phyloP scores from a whole-genome alignment of 2,888 invertebrate species.

The Nebria brevicollis region DNA sequence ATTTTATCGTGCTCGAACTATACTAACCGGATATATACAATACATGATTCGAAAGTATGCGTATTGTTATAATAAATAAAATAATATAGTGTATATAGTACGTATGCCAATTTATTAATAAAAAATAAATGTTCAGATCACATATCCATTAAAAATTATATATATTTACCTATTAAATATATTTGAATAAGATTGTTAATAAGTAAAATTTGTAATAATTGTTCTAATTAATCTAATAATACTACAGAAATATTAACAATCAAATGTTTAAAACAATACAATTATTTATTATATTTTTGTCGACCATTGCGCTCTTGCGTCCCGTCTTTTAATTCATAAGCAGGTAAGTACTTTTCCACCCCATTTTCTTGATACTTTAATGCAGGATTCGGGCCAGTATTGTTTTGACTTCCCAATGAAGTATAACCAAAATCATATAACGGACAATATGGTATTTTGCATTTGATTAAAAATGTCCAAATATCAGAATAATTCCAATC shows the following conservation, averaged over 20 bases:
- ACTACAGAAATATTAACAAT: constrained; percentile 3
- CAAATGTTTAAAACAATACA: constrained; percentile 9
- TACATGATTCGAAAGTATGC: neutral
- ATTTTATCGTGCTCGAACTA: too few relatives aligned
- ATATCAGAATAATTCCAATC: constrained; percentile 92
- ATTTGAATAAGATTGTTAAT: constrained; percentile 5
- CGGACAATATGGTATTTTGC: constrained; percentile 88
- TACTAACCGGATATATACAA: neutral
- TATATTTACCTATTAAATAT: neutral
- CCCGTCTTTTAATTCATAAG: constrained; percentile 74
- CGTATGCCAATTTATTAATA: constrained; percentile 24
- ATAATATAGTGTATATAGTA: neutral
- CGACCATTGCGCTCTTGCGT: constrained; percentile 72
- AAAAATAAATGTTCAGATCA: constrained; percentile 33
- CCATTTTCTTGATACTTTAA: constrained; percentile 68
- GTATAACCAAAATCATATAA: constrained; percentile 94
- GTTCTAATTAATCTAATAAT: constrained; percentile 7
- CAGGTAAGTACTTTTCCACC: constrained; percentile 72
- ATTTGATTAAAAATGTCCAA: constrained; percentile 86
- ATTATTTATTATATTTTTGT: constrained; percentile 26
- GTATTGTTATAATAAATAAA: neutral
- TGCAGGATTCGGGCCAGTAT: constrained; percentile 83
- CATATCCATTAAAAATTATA: neutral
- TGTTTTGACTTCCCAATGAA: constrained; percentile 83
- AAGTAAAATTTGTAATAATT: constrained; percentile 11